Evolutionary conservation across 2,797 vertebrate genomes (phyloP).

Genomic region (Heliangelus exortis): DNA sequence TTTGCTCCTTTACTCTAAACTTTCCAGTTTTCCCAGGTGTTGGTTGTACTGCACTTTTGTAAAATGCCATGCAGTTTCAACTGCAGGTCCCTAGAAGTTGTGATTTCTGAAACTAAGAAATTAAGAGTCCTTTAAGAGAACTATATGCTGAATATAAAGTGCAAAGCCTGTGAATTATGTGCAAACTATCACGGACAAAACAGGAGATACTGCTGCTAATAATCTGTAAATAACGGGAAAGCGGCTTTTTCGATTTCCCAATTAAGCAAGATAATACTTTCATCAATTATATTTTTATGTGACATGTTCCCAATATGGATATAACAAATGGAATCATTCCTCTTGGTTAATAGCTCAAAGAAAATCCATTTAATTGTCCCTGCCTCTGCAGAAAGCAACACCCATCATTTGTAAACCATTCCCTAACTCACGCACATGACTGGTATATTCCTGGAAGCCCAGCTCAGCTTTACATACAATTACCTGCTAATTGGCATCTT

Average conservation of each 20-base stretch:
- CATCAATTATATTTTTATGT: constrained; percentile 70
- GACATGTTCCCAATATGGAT: constrained; percentile 53
- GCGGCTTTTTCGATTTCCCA: constrained; percentile 66
- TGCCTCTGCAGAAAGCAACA: constrained; percentile 5
- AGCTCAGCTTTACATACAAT: not conserved
- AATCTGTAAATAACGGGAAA: constrained; percentile 67
- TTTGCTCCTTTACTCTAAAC: not conserved
- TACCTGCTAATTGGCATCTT: not conserved
- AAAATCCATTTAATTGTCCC: constrained; percentile 45
- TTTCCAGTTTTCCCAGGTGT: not conserved
- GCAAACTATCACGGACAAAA: not conserved
- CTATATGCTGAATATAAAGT: not conserved
- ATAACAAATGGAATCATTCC: constrained; percentile 40
- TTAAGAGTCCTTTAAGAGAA: not conserved
- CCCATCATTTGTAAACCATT: accelerated
- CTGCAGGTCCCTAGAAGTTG: not conserved
- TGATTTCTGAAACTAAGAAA: not conserved
- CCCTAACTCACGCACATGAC: not conserved
- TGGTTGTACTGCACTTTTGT: accelerated
- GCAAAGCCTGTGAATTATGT: not conserved
- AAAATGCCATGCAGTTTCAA: not conserved
- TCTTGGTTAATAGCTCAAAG: constrained; percentile 41
- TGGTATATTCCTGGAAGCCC: not conserved
- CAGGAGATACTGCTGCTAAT: constrained; percentile 37
- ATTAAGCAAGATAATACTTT: constrained; percentile 64